Evolutionary conservation across 2,797 vertebrate genomes (phyloP).

Genomic region (Vireo griseus): DNA sequence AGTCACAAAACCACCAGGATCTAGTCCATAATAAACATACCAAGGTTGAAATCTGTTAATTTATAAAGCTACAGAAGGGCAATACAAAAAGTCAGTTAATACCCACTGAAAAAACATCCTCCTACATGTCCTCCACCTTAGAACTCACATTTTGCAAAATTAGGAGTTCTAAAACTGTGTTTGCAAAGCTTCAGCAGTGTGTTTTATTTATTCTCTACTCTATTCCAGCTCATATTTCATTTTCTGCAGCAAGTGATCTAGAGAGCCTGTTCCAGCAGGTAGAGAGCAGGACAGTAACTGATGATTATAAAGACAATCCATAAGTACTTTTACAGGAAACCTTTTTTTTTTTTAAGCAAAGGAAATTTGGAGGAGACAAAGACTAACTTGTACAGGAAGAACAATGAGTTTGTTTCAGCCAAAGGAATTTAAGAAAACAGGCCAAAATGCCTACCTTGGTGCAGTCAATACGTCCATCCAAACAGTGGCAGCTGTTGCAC

Average conservation of each 20-base stretch:
- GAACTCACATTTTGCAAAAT: neutral
- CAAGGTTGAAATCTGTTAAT: neutral
- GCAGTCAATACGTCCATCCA: constrained; percentile 83
- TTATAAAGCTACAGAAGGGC: neutral
- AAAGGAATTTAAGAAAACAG: neutral
- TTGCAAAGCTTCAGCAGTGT: neutral
- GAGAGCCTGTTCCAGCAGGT: neutral
- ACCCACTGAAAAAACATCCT: neutral
- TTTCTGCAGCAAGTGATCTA: neutral
- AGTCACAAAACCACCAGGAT: neutral
- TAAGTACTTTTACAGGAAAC: neutral
- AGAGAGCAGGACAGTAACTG: neutral
- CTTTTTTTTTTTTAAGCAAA: neutral
- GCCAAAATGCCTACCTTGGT: constrained; percentile 82
- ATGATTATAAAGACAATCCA: neutral
- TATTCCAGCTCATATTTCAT: neutral
- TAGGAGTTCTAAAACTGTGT: neutral
- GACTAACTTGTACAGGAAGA: neutral
- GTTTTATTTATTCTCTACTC: neutral
- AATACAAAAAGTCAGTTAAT: neutral
- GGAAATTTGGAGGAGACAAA: neutral
- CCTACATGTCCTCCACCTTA: neutral
- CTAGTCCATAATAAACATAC: neutral
- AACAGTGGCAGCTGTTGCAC: constrained; percentile 89
- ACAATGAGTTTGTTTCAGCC: neutral